Conservation (phyloP, 1,140 invertebrate genomes). For the Phortica variegata region DNA sequence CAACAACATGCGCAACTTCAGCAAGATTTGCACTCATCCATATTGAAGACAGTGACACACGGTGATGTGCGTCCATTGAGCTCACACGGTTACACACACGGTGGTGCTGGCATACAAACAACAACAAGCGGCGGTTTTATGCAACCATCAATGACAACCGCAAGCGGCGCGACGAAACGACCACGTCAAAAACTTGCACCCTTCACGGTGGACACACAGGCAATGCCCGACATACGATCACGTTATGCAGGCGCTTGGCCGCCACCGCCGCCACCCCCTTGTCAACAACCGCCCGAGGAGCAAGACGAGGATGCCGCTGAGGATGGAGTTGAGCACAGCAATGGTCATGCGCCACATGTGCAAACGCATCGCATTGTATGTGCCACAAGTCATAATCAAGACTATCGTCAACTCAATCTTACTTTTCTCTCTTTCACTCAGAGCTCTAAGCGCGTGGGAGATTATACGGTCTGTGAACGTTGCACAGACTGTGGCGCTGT, state of each 20-base stretch:
- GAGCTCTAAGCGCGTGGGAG: slow-evolving; percentile 68
- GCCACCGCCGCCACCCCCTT: slow-evolving; percentile 32
- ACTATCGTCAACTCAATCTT: background rate
- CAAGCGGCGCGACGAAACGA: slow-evolving; percentile 34
- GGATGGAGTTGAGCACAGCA: slow-evolving; percentile 22
- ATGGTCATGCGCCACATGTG: slow-evolving; percentile 29
- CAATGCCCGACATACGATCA: slow-evolving; percentile 56
- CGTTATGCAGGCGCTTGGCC: slow-evolving; percentile 54
- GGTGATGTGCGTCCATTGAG: slow-evolving; percentile 20
- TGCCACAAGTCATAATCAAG: background rate
- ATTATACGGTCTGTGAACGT: slow-evolving; percentile 70
- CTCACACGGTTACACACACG: background rate
- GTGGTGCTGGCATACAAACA: slow-evolving; percentile 8
- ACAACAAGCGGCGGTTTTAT: background rate
- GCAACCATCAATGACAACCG: slow-evolving; percentile 6
- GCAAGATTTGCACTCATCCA: slow-evolving; percentile 50
- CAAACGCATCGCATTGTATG: slow-evolving; percentile 36
- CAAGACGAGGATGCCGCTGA: slow-evolving; percentile 43
- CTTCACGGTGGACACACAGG: slow-evolving; percentile 57
- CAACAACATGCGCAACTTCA: slow-evolving; percentile 15
- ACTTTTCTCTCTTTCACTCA: slow-evolving; percentile 39
- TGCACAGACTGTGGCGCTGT: slow-evolving; percentile 77
- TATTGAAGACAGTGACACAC: slow-evolving; percentile 44
- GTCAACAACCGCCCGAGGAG: slow-evolving; percentile 36
- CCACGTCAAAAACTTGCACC: slow-evolving; percentile 58